These are phyloP conservation scores for Danio jaintianensis DNA, from an alignment of 2,797 vertebrate genomes.

Conservation along the genomic window DNA sequence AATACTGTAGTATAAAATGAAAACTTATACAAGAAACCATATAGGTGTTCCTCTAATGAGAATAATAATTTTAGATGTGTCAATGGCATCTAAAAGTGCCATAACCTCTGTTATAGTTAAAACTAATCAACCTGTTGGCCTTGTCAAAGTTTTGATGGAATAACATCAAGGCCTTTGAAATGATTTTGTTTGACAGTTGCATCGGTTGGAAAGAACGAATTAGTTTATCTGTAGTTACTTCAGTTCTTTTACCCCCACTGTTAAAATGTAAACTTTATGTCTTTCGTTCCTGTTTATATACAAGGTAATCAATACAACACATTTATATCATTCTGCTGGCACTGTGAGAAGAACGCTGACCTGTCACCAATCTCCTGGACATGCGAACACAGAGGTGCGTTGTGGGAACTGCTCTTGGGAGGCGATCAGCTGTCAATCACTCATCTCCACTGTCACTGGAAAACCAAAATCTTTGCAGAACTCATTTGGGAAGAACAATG, in stretches of 20 bases:
- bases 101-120: no score
- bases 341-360: conserved; percentile 49
- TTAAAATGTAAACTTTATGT: not conserved
- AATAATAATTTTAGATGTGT: no score
- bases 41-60: no score
- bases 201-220: not conserved
- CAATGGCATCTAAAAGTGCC: no score
- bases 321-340: conserved; percentile 54
- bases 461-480: conserved; percentile 22
- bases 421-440: conserved; percentile 39
- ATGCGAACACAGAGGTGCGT: conserved; percentile 30
- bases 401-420: conserved; percentile 39
- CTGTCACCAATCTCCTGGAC: conserved; percentile 38
- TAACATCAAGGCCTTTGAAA: not conserved
- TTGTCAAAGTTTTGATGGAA: not conserved
- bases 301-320: conserved; percentile 40
- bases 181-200: not conserved
- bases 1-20: no score
- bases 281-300: conserved; percentile 13
- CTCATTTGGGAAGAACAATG: conserved; percentile 20
- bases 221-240: not conserved
- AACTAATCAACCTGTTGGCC: not conserved
- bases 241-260: not conserved
- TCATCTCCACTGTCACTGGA: conserved; percentile 44
- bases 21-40: no score